Percentiles rank a stretch among this genome's conserved stretches.
These are phyloP conservation scores for Folsomia candida DNA, from an alignment of 2,888 invertebrate species.

Conservation along the genomic window DNA sequence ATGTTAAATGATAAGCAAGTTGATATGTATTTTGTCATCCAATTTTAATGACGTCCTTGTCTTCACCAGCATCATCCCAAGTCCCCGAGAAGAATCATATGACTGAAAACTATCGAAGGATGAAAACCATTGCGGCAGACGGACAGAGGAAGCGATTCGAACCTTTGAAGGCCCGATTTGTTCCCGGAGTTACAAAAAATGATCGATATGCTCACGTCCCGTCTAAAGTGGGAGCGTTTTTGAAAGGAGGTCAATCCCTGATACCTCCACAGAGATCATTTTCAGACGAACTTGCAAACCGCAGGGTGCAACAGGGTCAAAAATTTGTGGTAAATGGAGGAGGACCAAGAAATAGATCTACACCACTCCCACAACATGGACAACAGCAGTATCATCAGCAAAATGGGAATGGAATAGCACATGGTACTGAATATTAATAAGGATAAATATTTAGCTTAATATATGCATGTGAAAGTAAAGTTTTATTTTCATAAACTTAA, in stretches of 20 bases:
- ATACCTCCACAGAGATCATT: not conserved
- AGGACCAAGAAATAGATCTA: not conserved
- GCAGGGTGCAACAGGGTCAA: not conserved
- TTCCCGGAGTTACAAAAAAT: conserved; percentile 49
- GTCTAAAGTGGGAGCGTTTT: conserved; percentile 39
- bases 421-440: not conserved
- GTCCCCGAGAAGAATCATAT: conserved; percentile 45
- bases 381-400: not conserved
- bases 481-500: conserved; percentile 9
- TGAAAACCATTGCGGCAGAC: conserved; percentile 38
- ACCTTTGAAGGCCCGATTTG: conserved; percentile 46
- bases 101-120: conserved; percentile 44
- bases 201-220: conserved; percentile 46
- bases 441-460: not conserved
- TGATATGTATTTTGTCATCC: no score
- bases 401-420: conserved; percentile 1
- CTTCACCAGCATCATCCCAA: conserved; percentile 3
- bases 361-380: not conserved
- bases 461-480: not conserved
- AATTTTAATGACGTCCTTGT: no score
- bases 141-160: conserved; percentile 35
- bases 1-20: no score
- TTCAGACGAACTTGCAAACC: conserved; percentile 5
- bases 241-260: conserved; percentile 29
- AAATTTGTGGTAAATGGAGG: not conserved